These are phyloP conservation scores for Sarcophaga caerulescens DNA, from an alignment of 2,888 invertebrate species.

Conservation along the genomic window DNA sequence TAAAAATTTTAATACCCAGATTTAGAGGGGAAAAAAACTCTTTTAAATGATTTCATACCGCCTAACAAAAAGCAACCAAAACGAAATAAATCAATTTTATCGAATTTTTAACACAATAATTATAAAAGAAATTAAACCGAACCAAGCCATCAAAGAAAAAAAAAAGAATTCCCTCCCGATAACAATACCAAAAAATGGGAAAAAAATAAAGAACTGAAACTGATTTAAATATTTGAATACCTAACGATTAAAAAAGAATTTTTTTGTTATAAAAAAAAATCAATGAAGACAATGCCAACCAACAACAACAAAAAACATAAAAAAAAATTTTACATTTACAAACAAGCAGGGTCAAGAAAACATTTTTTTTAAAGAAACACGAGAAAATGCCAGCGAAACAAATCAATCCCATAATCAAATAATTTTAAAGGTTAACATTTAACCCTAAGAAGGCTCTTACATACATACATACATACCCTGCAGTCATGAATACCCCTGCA, in stretches of 20 bases:
- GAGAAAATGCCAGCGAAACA: constrained; percentile 30
- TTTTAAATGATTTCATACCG: too few relatives aligned
- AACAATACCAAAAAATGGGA: background rate
- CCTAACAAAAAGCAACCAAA: background rate
- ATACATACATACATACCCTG: too few relatives aligned
- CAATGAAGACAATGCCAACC: constrained; percentile 63
- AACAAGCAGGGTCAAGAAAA: background rate
- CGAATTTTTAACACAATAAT: constrained; percentile 75
- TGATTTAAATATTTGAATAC: constrained; percentile 56
- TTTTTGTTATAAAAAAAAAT: constrained; percentile 73
- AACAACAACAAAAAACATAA: constrained; percentile 46
- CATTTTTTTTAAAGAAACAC: background rate
- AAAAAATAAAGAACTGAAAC: constrained; percentile 70
- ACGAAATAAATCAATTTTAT: constrained; percentile 78
- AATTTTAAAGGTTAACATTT: constrained; percentile 33
- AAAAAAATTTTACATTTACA: constrained; percentile 36
- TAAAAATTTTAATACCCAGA: background rate
- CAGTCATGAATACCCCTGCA: too few relatives aligned
- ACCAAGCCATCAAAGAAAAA: constrained; percentile 51
- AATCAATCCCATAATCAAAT: constrained; percentile 58
- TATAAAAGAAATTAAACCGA: constrained; percentile 67
- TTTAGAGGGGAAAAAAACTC: background rate
- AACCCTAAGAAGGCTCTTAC: constrained; percentile 12
- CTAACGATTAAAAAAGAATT: constrained; percentile 58
- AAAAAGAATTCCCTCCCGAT: constrained; percentile 18